Evolutionary conservation across 2,113 vertebrate genomes (phyloP).

Genomic region (Lucifuga dentata): DNA sequence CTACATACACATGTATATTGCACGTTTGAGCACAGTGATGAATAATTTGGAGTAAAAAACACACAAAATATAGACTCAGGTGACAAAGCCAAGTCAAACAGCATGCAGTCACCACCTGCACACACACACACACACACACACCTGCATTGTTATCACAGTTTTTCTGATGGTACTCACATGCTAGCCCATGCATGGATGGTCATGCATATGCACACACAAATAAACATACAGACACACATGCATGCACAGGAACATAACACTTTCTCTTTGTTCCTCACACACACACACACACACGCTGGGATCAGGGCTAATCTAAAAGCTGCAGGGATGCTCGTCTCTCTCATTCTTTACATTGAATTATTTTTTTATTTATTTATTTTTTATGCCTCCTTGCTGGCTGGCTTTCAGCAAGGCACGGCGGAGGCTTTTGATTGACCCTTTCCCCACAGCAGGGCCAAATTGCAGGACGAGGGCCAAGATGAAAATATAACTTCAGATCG

Average conservation of each 20-base stretch:
- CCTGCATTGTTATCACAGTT: no score
- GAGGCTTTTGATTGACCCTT: slow-evolving; percentile 40
- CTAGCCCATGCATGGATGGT: background rate
- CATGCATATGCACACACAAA: slow-evolving; percentile 19
- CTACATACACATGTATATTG: background rate
- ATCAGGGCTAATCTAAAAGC: slow-evolving; percentile 66
- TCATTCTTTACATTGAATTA: slow-evolving; percentile 36
- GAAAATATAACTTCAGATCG: slow-evolving; percentile 14
- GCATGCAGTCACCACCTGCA: slow-evolving; percentile 6
- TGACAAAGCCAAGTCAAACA: slow-evolving; percentile 4
- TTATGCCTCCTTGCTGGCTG: slow-evolving; percentile 19
- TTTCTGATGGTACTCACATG: background rate
- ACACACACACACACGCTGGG: slow-evolving; percentile 66
- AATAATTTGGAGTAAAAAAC: no score
- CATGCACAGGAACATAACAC: slow-evolving; percentile 25
- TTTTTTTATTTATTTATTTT: slow-evolving; percentile 8
- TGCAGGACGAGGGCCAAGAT: slow-evolving; percentile 37
- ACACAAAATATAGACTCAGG: slow-evolving; percentile 5
- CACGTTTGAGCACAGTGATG: background rate
- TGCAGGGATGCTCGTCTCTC: slow-evolving; percentile 51
- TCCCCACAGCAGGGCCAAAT: slow-evolving; percentile 63
- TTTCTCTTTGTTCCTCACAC: slow-evolving; percentile 9
- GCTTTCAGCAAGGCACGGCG: slow-evolving; percentile 13
- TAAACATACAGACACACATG: slow-evolving; percentile 19
- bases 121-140: slow-evolving; percentile 17